Evolutionary conservation across 2,888 invertebrate species (phyloP).

Genomic region (Schrankia costaestrigalis): DNA sequence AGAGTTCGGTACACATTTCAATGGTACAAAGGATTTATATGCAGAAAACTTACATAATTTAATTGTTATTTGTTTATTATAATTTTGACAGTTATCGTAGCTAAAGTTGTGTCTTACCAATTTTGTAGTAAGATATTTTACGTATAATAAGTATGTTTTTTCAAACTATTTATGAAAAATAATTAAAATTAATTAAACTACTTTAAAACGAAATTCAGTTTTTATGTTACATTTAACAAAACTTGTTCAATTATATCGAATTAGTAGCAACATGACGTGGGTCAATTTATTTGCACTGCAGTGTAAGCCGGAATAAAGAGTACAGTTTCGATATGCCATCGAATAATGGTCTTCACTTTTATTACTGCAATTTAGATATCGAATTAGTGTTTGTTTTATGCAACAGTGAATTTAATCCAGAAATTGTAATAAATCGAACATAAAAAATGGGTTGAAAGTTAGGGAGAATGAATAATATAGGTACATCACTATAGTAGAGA

Average conservation of each 20-base stretch:
- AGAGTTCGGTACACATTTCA: constrained; percentile 35
- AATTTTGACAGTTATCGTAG: constrained; percentile 5
- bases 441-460: constrained; percentile 3
- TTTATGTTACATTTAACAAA: too few species aligned
- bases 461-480: constrained; percentile 16
- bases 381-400: constrained; percentile 76
- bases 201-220: too few species aligned
- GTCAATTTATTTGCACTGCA: constrained; percentile 44
- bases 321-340: constrained; percentile 74
- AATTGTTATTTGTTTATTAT: constrained; percentile 19
- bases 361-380: constrained; percentile 72
- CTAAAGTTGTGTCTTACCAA: too few species aligned
- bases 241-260: too few species aligned
- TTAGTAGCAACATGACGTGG: too few species aligned
- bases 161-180: too few species aligned
- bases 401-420: constrained; percentile 60
- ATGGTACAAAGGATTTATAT: constrained; percentile 28
- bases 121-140: too few species aligned
- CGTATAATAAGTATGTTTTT: too few species aligned
- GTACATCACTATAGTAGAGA: too few species aligned
- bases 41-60: constrained; percentile 16
- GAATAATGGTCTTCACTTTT: constrained; percentile 76
- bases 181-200: too few species aligned
- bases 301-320: constrained; percentile 57
- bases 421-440: constrained; percentile 32